Evolutionary conservation across 2,113 vertebrate species (phyloP), one percentile per base, ranked within the genome.

Genomic region (Hippocampus comes): DNA sequence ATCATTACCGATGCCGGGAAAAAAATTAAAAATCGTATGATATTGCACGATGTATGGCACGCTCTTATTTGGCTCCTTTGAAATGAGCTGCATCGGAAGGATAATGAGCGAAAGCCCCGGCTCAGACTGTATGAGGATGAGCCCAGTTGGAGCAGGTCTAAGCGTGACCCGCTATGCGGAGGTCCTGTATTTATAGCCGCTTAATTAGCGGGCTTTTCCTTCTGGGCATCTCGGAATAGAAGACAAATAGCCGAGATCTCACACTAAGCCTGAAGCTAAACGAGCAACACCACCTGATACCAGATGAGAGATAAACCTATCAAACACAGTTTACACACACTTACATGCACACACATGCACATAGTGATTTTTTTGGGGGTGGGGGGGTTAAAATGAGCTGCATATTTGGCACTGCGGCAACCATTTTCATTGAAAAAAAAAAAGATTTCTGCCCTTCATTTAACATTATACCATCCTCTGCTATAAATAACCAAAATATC

Each of bases 151-250:
- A 74, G 76, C 12, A 25, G 79, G 69, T 77, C 59, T 82, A 60
- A 73, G 55, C 76, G 56, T 86, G 85, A 83, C 82, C 84, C 53
- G 74, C 71, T 66, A 49, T 30, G 71, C 81, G 56, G 78, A 83
- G 59, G 77, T 82, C 65, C 55, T 61, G 79, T 88, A 89, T 90
- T 89, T 88, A 86, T 86, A 89, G 89, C 74, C 27, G 75, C 82
- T 80, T 85, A 85, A 88, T 88, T 81, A 89, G 78, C 87, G 79
- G 75, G 75, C 84, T 77, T 89, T 79, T 79, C 82, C 84, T 84
- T 81, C 67, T 81, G 88, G 84, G 86, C 66, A 82, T 81, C 84
- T 86, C 63, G 81, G 76, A 88, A 90, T 89, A 91, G 88, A 77
- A 67, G 66, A 70, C 60, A 18, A 75, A 77, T 70, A 80, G 83